Evolutionary conservation across 2,113 vertebrate species (phyloP).

Genomic region (Boulengeromyrus knoepffleri): DNA sequence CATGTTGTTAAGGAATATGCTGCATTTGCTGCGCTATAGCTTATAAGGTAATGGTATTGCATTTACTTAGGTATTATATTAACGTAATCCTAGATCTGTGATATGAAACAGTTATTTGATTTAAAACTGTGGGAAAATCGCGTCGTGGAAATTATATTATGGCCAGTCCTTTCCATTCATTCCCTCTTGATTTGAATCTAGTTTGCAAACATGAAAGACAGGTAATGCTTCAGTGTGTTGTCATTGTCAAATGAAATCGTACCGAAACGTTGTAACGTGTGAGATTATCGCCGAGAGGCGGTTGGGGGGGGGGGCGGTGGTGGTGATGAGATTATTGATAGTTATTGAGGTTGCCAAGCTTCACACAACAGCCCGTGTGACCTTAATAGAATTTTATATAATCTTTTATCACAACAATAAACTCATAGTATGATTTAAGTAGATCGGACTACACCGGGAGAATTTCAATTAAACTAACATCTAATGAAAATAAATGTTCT

Average conservation of each 20-base stretch:
- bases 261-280: slow-evolving; percentile 72
- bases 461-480: slow-evolving; percentile 91
- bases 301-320: slow-evolving; percentile 28
- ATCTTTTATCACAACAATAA: slow-evolving; percentile 86
- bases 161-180: slow-evolving; percentile 7
- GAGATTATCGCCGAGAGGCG: slow-evolving; percentile 74
- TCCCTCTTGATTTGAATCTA: slow-evolving; percentile 48
- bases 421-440: slow-evolving; percentile 83
- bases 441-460: slow-evolving; percentile 79
- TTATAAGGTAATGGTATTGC: slow-evolving; percentile 4
- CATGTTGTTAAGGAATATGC: background rate
- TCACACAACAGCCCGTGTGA: slow-evolving; percentile 76
- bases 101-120: slow-evolving; percentile 18
- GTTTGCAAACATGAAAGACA: slow-evolving; percentile 63
- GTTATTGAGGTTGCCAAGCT: slow-evolving; percentile 73
- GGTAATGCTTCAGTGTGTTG: slow-evolving; percentile 55
- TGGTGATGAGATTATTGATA: slow-evolving; percentile 74
- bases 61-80: slow-evolving; percentile 25
- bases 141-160: slow-evolving; percentile 39
- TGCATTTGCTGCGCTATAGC: background rate
- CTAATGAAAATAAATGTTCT: slow-evolving; percentile 85
- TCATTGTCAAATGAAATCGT: slow-evolving; percentile 60
- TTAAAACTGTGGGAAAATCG: background rate
- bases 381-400: slow-evolving; percentile 91
- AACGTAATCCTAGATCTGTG: slow-evolving; percentile 24